A percentile compares a stretch with the other conserved stretches of the same genome.
These are phyloP conservation scores for Drosophila grimshawi DNA, from an alignment of 1,140 invertebrate species.

Conservation along the genomic window DNA sequence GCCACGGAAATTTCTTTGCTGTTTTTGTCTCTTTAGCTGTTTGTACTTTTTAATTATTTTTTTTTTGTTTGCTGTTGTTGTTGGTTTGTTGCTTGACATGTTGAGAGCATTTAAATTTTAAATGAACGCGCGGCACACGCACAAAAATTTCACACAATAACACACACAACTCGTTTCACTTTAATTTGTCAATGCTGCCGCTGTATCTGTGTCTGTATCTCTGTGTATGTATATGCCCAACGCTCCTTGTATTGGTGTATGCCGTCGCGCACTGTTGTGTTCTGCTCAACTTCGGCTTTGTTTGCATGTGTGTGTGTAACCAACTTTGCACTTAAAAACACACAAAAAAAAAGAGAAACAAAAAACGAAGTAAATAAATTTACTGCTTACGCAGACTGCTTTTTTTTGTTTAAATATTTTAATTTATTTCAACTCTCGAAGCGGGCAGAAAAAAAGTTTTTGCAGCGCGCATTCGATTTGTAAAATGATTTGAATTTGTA, in stretches of 20 bases:
- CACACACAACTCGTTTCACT: conserved; percentile 49
- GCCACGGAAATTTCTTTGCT: conserved; percentile 39
- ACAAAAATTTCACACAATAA: conserved; percentile 27
- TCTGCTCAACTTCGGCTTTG: conserved; percentile 43
- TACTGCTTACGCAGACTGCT: conserved; percentile 1
- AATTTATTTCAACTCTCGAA: conserved; percentile 5
- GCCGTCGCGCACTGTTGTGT: conserved; percentile 26
- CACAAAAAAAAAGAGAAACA: conserved; percentile 28
- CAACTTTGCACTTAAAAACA: conserved; percentile 39
- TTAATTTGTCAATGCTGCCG: conserved; percentile 45
- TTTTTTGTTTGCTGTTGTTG: conserved; percentile 9
- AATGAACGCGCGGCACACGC: conserved; percentile 32
- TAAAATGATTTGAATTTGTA: conserved; percentile 40
- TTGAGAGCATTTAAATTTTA: conserved; percentile 34
- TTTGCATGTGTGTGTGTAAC: conserved; percentile 22
- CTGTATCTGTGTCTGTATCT: conserved; percentile 30
- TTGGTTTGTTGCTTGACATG: conserved; percentile 11
- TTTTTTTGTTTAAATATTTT: conserved; percentile 2
- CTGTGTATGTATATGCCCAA: conserved; percentile 50
- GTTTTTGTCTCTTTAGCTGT: conserved; percentile 4
- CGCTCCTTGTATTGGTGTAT: conserved; percentile 52
- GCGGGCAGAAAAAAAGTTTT: conserved; percentile 12
- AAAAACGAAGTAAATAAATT: conserved; percentile 15
- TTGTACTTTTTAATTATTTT: conserved; percentile 19
- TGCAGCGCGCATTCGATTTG: conserved; percentile 30